Conservation (phyloP, 2,113 vertebrate genomes). For the Rallus limicola region DNA sequence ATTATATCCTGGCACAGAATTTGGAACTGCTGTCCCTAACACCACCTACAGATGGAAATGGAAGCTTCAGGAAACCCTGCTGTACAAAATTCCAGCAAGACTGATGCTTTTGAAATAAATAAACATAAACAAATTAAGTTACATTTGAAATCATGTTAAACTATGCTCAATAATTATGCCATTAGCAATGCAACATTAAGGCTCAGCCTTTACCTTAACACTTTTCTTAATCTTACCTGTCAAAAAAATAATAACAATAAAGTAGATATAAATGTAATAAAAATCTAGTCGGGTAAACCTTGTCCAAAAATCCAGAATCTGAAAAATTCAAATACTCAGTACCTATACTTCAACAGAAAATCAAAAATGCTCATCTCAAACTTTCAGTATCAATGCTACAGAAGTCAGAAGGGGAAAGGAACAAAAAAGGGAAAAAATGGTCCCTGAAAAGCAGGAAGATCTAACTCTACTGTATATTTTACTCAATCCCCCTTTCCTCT, state of each 20-base stretch:
- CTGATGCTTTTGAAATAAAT: neutral
- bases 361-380: neutral
- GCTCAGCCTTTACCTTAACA: neutral
- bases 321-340: neutral
- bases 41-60: neutral
- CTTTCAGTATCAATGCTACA: neutral
- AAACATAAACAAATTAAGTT: neutral
- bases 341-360: neutral
- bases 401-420: neutral
- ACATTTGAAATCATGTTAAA: neutral
- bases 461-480: neutral
- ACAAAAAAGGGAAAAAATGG: neutral
- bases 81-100: neutral
- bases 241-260: neutral
- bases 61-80: neutral
- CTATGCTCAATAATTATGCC: neutral
- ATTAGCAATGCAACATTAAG: neutral
- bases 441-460: neutral
- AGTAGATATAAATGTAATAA: neutral
- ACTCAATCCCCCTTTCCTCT: neutral
- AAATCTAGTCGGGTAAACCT: neutral
- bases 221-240: neutral
- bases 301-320: neutral
- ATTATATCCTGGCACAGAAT: neutral
- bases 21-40: accelerated